Conservation (phyloP, 2,113 vertebrate genomes). For the Rafetus swinhoei region DNA sequence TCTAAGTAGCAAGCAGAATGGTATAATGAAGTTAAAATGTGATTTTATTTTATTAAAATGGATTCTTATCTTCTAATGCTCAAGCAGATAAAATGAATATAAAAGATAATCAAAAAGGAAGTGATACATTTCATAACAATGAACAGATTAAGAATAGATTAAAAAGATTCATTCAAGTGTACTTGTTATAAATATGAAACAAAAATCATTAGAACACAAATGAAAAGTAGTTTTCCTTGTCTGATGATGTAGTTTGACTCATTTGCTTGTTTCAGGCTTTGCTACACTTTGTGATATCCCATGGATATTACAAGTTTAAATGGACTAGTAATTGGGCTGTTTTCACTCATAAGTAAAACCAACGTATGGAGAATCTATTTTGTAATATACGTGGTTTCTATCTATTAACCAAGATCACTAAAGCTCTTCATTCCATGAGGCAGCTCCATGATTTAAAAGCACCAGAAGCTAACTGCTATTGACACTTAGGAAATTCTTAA, state of each 20-base stretch:
- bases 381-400: not conserved
- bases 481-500: not conserved
- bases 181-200: constrained; percentile 28
- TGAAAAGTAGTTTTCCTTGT: not conserved
- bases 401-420: not conserved
- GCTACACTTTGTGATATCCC: not conserved
- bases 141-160: constrained; percentile 20
- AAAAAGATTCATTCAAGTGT: constrained; percentile 28
- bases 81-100: constrained; percentile 47
- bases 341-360: not conserved
- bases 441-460: not conserved
- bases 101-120: constrained; percentile 20
- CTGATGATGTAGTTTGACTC: constrained; percentile 2
- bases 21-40: constrained; percentile 26
- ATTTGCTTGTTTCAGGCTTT: not conserved
- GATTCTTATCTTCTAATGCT: constrained; percentile 13
- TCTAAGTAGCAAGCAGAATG: not conserved
- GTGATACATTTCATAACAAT: constrained; percentile 23
- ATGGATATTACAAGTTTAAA: not conserved
- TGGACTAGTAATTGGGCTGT: not conserved
- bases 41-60: constrained; percentile 29
- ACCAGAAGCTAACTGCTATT: not conserved
- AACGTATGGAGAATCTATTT: not conserved
- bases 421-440: not conserved
- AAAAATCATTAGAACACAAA: constrained; percentile 28